phyloP scores from a whole-genome alignment of 1,140 invertebrate genomes.

The Phymastichus coffea region DNA sequence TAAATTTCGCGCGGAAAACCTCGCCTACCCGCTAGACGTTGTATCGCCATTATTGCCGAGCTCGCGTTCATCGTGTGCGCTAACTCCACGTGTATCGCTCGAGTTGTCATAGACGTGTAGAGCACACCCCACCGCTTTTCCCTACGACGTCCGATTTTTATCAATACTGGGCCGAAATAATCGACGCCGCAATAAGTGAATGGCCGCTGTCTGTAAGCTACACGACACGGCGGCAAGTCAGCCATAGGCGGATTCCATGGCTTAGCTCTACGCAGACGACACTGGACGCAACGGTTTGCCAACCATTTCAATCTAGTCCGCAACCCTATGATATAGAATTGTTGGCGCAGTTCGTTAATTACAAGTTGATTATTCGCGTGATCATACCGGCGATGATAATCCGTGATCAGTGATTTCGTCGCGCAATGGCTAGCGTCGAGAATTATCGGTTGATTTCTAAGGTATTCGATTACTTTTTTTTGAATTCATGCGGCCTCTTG shows the following conservation, averaged over 20 bases:
- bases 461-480: neutral
- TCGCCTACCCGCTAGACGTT: conserved; percentile 7
- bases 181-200: conserved; percentile 41
- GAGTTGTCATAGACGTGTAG: conserved; percentile 44
- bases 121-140: conserved; percentile 46
- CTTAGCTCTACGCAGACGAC: neutral
- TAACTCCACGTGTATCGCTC: conserved; percentile 53
- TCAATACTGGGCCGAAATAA: conserved; percentile 40
- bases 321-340: too few relatives aligned
- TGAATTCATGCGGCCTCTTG: neutral
- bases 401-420: conserved; percentile 9
- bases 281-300: neutral
- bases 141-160: conserved; percentile 32
- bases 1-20: too few relatives aligned
- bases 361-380: conserved; percentile 31
- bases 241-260: neutral
- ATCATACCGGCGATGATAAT: conserved; percentile 22
- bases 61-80: conserved; percentile 14
- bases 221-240: conserved; percentile 4
- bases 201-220: conserved; percentile 24
- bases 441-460: conserved; percentile 10
- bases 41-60: conserved; percentile 22
- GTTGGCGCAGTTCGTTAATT: conserved; percentile 32
- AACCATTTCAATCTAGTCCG: conserved; percentile 12
- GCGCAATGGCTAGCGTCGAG: neutral